Percentiles rank a stretch among this genome's conserved stretches.
Conservation (phyloP, 2,797 vertebrate genomes). For the Fundulus diaphanus region DNA sequence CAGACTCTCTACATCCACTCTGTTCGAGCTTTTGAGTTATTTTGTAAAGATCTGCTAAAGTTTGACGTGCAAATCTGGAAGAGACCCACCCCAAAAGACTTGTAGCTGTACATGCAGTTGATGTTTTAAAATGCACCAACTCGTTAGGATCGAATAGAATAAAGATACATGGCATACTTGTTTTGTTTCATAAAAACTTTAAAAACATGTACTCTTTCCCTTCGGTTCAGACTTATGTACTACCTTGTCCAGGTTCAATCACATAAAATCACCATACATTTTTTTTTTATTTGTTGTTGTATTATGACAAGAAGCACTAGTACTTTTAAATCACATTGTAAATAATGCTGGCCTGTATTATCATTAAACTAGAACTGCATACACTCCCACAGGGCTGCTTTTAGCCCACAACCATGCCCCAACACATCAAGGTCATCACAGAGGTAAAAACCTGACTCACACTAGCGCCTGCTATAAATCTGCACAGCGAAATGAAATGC, state of each 20-base stretch:
- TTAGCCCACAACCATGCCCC: constrained; percentile 15
- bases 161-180: background rate
- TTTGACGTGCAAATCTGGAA: no score
- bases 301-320: background rate
- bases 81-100: no score
- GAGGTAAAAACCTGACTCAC: constrained; percentile 45
- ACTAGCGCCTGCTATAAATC: constrained; percentile 14
- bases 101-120: background rate
- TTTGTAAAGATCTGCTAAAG: no score
- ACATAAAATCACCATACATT: background rate
- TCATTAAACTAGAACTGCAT: constrained; percentile 25
- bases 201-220: background rate
- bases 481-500: background rate
- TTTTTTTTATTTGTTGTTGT: background rate
- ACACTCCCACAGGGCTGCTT: constrained; percentile 14
- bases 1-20: background rate
- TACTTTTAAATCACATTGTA: background rate
- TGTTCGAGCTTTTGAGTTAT: no score
- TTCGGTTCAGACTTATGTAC: background rate
- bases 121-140: background rate
- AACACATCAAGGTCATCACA: constrained; percentile 35
- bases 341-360: constrained; percentile 60
- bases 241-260: background rate
- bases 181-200: background rate
- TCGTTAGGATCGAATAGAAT: background rate